These are phyloP conservation scores for Battus philenor DNA, from an alignment of 1,140 invertebrate genomes.

Conservation along the genomic window DNA sequence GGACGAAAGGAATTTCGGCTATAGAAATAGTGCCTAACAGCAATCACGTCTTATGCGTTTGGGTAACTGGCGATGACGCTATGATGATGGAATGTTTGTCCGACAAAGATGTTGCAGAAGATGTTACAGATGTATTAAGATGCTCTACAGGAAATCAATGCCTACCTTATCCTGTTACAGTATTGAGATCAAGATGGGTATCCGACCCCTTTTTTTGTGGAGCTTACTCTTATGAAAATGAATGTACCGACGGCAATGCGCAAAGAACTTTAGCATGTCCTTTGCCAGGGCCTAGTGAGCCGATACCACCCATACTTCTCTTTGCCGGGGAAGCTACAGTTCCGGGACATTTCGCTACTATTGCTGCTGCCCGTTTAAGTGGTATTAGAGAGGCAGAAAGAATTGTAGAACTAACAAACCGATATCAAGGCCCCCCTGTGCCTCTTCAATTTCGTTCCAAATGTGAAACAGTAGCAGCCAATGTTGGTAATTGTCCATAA, in stretches of 20 bases:
- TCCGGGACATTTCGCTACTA: constrained; percentile 77
- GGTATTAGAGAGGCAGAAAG: constrained; percentile 83
- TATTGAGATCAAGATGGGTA: constrained; percentile 80
- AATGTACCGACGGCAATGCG: constrained; percentile 71
- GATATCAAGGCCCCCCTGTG: constrained; percentile 76
- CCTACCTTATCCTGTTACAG: constrained; percentile 78
- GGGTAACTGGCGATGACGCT: constrained; percentile 80
- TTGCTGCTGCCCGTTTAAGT: constrained; percentile 82
- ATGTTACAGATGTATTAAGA: constrained; percentile 78
- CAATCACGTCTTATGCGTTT: constrained; percentile 78
- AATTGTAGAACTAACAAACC: constrained; percentile 79
- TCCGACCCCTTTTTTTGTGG: constrained; percentile 80
- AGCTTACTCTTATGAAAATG: constrained; percentile 79
- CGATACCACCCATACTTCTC: constrained; percentile 75
- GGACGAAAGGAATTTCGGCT: constrained; percentile 79
- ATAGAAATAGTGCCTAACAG: constrained; percentile 79
- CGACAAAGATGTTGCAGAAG: constrained; percentile 79
- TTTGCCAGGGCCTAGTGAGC: constrained; percentile 76
- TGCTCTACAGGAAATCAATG: constrained; percentile 78
- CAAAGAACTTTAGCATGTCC: constrained; percentile 79
- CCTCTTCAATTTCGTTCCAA: too few relatives aligned
- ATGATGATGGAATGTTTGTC: constrained; percentile 81
- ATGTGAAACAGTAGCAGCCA: too few relatives aligned
- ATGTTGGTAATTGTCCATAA: too few relatives aligned
- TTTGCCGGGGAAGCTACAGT: constrained; percentile 91